phyloP scores from a whole-genome alignment of 2,113 vertebrate species.

The Plotosus lineatus region DNA sequence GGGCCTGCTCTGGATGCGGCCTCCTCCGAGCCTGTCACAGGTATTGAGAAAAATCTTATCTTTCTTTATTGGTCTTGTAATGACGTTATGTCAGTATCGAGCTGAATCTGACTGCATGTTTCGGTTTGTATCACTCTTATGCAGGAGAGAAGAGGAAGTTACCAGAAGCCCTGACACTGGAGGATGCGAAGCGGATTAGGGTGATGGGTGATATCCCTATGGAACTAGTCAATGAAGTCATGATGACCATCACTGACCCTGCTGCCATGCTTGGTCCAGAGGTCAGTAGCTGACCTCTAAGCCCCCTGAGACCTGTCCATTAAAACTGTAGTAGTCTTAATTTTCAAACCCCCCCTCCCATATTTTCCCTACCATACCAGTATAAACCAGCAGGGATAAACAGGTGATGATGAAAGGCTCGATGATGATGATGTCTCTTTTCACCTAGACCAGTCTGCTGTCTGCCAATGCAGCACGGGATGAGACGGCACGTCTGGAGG shows the following conservation, averaged over 20 bases:
- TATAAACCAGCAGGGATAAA: neutral
- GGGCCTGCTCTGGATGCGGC: constrained; percentile 76
- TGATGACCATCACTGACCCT: constrained; percentile 97
- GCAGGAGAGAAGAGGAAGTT: constrained; percentile 95
- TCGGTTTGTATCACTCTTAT: neutral
- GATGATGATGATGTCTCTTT: neutral
- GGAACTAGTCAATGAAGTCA: constrained; percentile 98
- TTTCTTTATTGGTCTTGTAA: neutral
- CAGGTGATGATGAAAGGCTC: neutral
- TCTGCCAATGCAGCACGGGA: constrained; percentile 94
- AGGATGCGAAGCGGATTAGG: constrained; percentile 94
- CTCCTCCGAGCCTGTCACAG: constrained; percentile 81
- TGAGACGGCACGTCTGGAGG: constrained; percentile 93
- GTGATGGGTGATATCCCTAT: constrained; percentile 99
- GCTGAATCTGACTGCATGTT: neutral
- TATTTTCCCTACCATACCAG: neutral
- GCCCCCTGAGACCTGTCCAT: neutral
- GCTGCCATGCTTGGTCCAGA: constrained; percentile 97
- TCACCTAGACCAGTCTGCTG: constrained; percentile 86
- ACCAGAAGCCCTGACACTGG: constrained; percentile 88
- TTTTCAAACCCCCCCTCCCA: too few species aligned
- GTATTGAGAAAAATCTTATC: constrained; percentile 63
- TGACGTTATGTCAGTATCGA: neutral
- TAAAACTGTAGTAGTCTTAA: neutral
- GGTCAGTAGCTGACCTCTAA: constrained; percentile 60